These are phyloP conservation scores for Monopis laevigella DNA, from an alignment of 2,888 invertebrate genomes.

Conservation along the genomic window DNA sequence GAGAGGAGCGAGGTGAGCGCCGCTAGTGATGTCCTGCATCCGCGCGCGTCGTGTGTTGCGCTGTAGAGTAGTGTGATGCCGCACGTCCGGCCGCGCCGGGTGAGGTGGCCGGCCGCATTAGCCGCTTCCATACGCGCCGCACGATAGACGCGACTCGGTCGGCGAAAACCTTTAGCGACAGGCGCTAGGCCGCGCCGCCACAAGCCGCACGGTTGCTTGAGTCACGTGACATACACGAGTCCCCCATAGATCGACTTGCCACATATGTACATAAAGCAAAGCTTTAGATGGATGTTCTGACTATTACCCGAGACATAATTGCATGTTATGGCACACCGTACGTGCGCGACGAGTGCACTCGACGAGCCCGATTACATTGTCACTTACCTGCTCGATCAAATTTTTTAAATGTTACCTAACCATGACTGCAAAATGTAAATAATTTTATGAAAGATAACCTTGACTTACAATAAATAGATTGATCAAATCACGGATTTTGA, in stretches of 20 bases:
- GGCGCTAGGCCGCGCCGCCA: slow-evolving; percentile 28
- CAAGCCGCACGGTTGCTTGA: slow-evolving; percentile 34
- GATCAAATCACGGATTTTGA: no score
- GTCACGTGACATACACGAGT: slow-evolving; percentile 35
- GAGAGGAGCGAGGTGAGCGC: slow-evolving; percentile 20
- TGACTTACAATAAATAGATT: no score
- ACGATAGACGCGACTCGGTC: slow-evolving; percentile 32
- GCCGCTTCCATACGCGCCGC: slow-evolving; percentile 56
- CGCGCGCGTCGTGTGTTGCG: slow-evolving; percentile 39
- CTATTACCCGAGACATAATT: slow-evolving; percentile 18
- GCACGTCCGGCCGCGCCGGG: neutral
- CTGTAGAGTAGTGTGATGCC: neutral
- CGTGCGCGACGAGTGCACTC: slow-evolving; percentile 3
- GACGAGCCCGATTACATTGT: no score
- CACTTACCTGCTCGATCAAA: no score
- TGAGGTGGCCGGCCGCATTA: slow-evolving; percentile 22
- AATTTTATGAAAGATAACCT: no score
- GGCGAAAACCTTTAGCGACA: slow-evolving; percentile 57
- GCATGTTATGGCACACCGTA: slow-evolving; percentile 49
- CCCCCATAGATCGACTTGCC: slow-evolving; percentile 33
- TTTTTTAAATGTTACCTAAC: no score
- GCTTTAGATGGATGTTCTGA: slow-evolving; percentile 8
- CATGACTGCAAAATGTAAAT: no score
- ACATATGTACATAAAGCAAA: slow-evolving; percentile 41
- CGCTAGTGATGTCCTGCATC: slow-evolving; percentile 18